Evolutionary conservation across 1,140 invertebrate species (phyloP), one percentile per base, ranked within the genome.

Genomic region (Lasioglossum baleicum): DNA sequence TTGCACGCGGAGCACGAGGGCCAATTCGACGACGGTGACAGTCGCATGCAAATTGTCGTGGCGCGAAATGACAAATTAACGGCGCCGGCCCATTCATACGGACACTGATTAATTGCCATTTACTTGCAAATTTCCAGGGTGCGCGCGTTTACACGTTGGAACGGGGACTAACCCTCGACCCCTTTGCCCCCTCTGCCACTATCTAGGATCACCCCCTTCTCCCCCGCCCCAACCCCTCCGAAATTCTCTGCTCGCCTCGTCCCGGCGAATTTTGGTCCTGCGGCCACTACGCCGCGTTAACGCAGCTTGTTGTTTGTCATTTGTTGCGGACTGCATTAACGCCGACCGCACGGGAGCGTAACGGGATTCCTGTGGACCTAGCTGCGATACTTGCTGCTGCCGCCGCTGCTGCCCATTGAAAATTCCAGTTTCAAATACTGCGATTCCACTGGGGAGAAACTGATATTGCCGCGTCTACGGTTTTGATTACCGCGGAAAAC

Each of bases 31-130:
- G 83, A 82, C 77, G 80, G 58, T 77, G 75, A 80, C 84, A 78
- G 86, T 85, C 82, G 81, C 85, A 89, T 90, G 88, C 86, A 88
- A 90, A 90, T 90, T 88, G 89, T 90, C 87, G 84, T 84, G 84
- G 84, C 86, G 84, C 87, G 82, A 89, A 90, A 90, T 90, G 90
- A 90, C 90, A 90, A 89, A 90, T 90, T 90, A 90, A 90, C 89
- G 86, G 88, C 77, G 80, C 72, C 76, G 70, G 79, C 75, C 88
- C 88, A 89, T 92, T 91, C 88, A 91, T 90, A 90, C 81, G 86
- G 88, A 90, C 90, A 88, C 84, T 91, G 90, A 91, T 92, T 91
- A 91, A 91, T 92, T 91, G 90, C 90, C 90, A 91, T 92, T 92
- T 91, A 92, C 90, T 91, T 92, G 91, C 90, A 92, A 92, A 92